Base-by-base conservation (phyloP, 2,888 invertebrate genomes). In the Dorcus parallelipipedus region DNA sequence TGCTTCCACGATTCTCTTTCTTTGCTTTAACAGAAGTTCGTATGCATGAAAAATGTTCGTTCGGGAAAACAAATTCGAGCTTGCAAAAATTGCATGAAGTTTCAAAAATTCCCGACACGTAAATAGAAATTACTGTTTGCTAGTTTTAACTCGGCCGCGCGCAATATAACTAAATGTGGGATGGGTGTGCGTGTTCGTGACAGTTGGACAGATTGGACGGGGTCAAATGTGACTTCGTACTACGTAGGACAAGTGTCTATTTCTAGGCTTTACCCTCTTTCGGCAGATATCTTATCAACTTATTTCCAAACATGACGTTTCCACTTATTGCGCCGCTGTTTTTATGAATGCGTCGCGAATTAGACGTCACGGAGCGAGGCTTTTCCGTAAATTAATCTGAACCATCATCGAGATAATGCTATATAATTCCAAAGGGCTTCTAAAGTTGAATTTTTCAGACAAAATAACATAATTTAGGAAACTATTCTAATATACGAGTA, bases 191-290 rank as follows among this genome's bases (percentile, higher is more conserved):
- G 48, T 59, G 59, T 42, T 51, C 52, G 33, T 59, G 59, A 59
- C 59, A 56, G 40, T 51, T 45, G 52, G 59, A 55, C 59, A 59
- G 59, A 59, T 59, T 59, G 59, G 56, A 48, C 55, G 39, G 48
- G 59, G 59, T 59, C 52, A 59, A 41, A 56, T 56, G 56, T 52
- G 56, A 56, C 51, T 56, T 56, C 51, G 51, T 45, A 50, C 45
- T 20, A 23, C 41, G 47, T 9, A 17, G 17, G 41, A 50, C 50
- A 56, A 56, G 56, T 49, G 38, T 51, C 51, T 50, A 51, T 51
- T 56, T 56, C 56, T 33, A 56, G 51, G 47, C 47, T 47, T 56
- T 51, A 40, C 23, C 42, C 47, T 39, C 51, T 50, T 43, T 56
- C 56, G 42, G 39, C 51, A 50, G 56, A 51, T 43, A 49, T 56